These are phyloP conservation scores for Nibea coibor DNA, from an alignment of 2,113 vertebrate genomes.

Conservation along the genomic window DNA sequence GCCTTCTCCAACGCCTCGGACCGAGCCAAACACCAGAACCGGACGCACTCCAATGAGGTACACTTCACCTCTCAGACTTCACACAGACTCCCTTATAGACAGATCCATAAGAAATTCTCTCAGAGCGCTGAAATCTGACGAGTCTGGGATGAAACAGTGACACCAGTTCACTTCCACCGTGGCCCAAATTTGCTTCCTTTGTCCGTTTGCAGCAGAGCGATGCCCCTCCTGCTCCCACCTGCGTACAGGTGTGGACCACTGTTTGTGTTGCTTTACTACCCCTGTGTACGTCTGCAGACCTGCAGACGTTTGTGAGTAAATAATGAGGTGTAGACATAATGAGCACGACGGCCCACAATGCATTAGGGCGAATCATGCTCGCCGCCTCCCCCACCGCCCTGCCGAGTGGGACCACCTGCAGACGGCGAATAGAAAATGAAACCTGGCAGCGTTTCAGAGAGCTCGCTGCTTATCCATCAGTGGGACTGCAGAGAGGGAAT, in stretches of 20 bases:
- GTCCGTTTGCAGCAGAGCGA: not conserved
- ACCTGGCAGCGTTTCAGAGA: slow-evolving; percentile 57
- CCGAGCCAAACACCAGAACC: slow-evolving; percentile 98
- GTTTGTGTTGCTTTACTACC: not conserved
- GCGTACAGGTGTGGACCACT: not conserved
- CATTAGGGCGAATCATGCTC: slow-evolving; percentile 67
- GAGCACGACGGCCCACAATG: slow-evolving; percentile 70
- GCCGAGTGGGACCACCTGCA: slow-evolving; percentile 73
- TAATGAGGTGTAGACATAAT: slow-evolving; percentile 75
- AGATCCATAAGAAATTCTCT: not conserved
- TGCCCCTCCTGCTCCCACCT: not conserved
- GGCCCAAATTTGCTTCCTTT: not conserved
- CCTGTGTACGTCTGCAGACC: not conserved
- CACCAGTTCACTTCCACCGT: not conserved
- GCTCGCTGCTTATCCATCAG: slow-evolving; percentile 61
- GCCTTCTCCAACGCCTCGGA: slow-evolving; percentile 98
- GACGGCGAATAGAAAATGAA: slow-evolving; percentile 62
- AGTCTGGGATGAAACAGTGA: not conserved
- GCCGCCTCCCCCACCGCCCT: not conserved
- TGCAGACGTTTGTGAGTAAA: slow-evolving; percentile 37
- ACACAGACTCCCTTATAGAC: not conserved
- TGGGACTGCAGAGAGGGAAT: not conserved
- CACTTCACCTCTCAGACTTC: slow-evolving; percentile 3
- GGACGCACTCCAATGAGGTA: slow-evolving; percentile 99
- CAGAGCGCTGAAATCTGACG: too few relatives aligned